Base-by-base conservation (phyloP, 2,113 vertebrate genomes). In the Gracilinanus agilis region DNA sequence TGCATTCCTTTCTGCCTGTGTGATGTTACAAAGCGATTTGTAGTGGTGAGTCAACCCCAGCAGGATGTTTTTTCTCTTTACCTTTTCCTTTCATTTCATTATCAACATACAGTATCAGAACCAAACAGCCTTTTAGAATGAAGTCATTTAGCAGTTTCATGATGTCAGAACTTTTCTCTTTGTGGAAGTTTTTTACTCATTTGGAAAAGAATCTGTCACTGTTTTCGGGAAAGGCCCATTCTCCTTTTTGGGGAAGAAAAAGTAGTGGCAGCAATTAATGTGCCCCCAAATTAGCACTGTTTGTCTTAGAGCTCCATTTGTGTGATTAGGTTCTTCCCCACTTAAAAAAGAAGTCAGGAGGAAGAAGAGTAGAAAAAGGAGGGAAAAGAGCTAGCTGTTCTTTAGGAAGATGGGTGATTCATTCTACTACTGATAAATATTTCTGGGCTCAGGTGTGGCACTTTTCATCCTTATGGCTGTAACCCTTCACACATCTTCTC, bases 211-310 rank as follows among this genome's bases (percentile, higher is more conserved):
- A 61, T 92, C 55, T 91, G 54, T 90, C 92, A 24, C 90, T 92
- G 27, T 94, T 96, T 97, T 96, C 88, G 56, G 89, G 90, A 92
- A 94, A 40, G 25, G 96, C 90, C 90, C 92, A 95, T 90, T 90
- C 27, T 21, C 27, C 49, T 53, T 90, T 29, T 53, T 53, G 1
- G 27, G 49, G 25, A 9, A 49, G 89, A 44, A 90, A n/a, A n/a
- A 90, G 55, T 90, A 61, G 44, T 88, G 9, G 34, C 61, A 90
- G 49, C 23, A 89, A 16, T 88, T 13, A 21, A 7, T 49, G 54
- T 49, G 24, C 27, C 94, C 88, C 94, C 75, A 83, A 90, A 92
- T 23, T 54, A 49, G n/a, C 61, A 90, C 40, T 10, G 9, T 91
- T 88, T 92, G 67, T 40, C 88, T 90, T 53, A 89, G 92, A 40